Evolutionary conservation across 2,113 vertebrate genomes (phyloP).

Genomic region (Atlantisia rogersi): DNA sequence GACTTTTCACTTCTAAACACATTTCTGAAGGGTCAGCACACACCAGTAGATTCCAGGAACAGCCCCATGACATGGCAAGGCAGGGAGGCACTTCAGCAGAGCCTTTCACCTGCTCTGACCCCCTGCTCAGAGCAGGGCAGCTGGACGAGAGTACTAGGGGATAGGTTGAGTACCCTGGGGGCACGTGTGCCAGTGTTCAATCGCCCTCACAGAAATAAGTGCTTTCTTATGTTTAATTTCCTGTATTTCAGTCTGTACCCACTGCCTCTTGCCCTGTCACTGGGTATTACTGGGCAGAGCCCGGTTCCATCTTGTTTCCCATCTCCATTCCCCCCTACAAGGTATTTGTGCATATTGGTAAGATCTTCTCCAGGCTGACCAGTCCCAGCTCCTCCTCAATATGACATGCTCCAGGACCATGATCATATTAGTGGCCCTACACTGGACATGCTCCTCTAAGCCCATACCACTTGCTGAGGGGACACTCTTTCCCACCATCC

Average conservation of each 20-base stretch:
- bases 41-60: background rate
- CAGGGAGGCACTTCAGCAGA: background rate
- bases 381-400: background rate
- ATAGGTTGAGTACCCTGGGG: background rate
- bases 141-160: background rate
- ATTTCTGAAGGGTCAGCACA: background rate
- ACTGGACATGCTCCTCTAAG: background rate
- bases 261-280: background rate
- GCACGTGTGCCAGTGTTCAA: background rate
- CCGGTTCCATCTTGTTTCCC: background rate
- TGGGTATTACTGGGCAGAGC: background rate
- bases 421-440: background rate
- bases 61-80: rapidly evolving
- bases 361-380: background rate
- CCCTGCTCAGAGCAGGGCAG: background rate
- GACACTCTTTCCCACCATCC: background rate
- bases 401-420: background rate
- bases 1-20: background rate
- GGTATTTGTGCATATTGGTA: background rate
- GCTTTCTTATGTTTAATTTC: background rate
- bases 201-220: background rate
- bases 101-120: rapidly evolving
- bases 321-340: background rate
- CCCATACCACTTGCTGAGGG: background rate
- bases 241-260: background rate